Evolutionary conservation across 2,797 vertebrate genomes (phyloP).

Genomic region (Bryconaethiops microstoma): DNA sequence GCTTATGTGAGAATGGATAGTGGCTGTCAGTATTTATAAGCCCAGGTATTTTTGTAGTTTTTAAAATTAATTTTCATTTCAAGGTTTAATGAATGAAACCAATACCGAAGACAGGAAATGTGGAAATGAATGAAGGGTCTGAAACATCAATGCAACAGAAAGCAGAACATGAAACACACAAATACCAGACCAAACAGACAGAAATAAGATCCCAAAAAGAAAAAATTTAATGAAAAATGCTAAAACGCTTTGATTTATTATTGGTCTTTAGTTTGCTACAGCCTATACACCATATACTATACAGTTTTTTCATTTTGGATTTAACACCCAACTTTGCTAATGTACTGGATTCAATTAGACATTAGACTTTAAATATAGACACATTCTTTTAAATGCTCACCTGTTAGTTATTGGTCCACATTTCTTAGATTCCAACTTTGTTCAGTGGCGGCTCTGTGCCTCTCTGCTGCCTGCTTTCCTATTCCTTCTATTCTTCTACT

Average conservation of each 20-base stretch:
- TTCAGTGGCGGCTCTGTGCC: not conserved
- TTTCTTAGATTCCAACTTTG: constrained; percentile 1
- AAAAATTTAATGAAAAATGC: not conserved
- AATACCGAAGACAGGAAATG: not conserved
- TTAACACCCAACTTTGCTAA: not conserved
- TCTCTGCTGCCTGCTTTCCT: not conserved
- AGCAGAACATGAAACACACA: not conserved
- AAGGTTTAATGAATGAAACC: not conserved
- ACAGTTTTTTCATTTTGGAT: not conserved
- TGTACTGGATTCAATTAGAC: not conserved
- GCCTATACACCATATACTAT: no score
- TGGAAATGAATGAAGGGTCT: not conserved
- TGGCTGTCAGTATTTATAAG: no score
- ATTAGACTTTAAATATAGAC: not conserved
- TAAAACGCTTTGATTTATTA: no score
- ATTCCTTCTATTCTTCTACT: not conserved
- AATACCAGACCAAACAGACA: not conserved
- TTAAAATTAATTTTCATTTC: not conserved
- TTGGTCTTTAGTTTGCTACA: not conserved
- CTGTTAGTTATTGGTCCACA: not conserved
- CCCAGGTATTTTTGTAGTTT: no score
- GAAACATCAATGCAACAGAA: not conserved
- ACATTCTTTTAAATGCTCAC: constrained; percentile 20
- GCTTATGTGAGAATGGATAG: no score
- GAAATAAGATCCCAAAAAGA: not conserved